phyloP scores from a whole-genome alignment of 2,797 vertebrate genomes.

The Enoplosus armatus region DNA sequence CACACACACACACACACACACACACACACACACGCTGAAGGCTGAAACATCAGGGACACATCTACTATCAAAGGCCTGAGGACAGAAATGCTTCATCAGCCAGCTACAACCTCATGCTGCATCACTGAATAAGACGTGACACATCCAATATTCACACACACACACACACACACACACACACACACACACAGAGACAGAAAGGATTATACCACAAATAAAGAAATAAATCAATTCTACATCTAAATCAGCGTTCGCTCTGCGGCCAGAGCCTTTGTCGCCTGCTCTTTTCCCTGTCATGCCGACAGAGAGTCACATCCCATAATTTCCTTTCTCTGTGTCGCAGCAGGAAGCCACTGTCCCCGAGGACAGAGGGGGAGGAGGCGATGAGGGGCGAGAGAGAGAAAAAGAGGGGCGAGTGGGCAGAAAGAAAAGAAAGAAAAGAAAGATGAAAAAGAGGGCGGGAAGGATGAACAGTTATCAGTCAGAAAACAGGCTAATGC shows the following conservation, averaged over 20 bases:
- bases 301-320: background rate
- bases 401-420: conserved; percentile 7
- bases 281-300: conserved; percentile 17
- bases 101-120: background rate
- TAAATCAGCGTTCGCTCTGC: background rate
- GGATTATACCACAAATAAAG: background rate
- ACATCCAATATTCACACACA: background rate
- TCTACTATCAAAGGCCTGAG: conserved; percentile 5
- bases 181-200: background rate
- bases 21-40: background rate
- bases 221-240: background rate
- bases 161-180: background rate
- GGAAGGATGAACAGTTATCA: conserved; percentile 55
- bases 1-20: conserved; percentile 2
- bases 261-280: conserved; percentile 1
- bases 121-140: conserved; percentile 7
- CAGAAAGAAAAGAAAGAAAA: conserved; percentile 5
- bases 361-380: background rate
- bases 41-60: conserved; percentile 2
- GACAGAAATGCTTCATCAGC: conserved; percentile 27
- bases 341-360: conserved; percentile 1
- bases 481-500: conserved; percentile 54
- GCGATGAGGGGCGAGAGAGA: background rate
- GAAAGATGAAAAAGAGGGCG: conserved; percentile 11
- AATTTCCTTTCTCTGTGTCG: background rate